phyloP scores from a whole-genome alignment of 2,113 vertebrate genomes.

The Festucalex cinctus region DNA sequence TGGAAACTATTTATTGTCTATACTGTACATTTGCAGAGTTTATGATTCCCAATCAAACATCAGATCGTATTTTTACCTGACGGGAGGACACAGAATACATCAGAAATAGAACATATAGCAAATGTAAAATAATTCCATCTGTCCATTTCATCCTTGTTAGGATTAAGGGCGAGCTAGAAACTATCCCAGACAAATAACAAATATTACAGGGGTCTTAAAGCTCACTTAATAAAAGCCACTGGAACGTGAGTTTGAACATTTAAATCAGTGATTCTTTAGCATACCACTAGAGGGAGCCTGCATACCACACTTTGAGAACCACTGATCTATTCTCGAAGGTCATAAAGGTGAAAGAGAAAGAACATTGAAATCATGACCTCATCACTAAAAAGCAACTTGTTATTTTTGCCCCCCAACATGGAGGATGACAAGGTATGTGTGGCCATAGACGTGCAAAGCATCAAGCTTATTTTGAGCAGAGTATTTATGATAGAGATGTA shows the following conservation, averaged over 20 bases:
- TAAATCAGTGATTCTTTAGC: background rate
- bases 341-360: background rate
- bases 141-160: too few relatives aligned
- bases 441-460: background rate
- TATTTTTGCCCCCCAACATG: background rate
- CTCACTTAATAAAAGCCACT: background rate
- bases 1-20: slow-evolving; percentile 66
- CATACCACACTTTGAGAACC: background rate
- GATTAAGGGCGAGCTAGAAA: too few relatives aligned
- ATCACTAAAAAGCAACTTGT: background rate
- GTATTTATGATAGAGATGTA: slow-evolving; percentile 8
- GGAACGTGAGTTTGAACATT: too few relatives aligned
- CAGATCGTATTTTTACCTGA: slow-evolving; percentile 56
- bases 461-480: slow-evolving; percentile 5
- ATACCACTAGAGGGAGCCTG: background rate
- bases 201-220: background rate
- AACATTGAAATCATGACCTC: background rate
- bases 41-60: slow-evolving; percentile 35
- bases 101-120: too few relatives aligned
- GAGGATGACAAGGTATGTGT: background rate
- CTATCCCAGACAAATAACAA: background rate
- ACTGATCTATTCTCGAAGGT: background rate
- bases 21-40: slow-evolving; percentile 62
- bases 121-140: background rate
- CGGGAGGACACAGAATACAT: background rate